Evolutionary conservation across 2,888 invertebrate species (phyloP).

Genomic region (Cancer borealis): DNA sequence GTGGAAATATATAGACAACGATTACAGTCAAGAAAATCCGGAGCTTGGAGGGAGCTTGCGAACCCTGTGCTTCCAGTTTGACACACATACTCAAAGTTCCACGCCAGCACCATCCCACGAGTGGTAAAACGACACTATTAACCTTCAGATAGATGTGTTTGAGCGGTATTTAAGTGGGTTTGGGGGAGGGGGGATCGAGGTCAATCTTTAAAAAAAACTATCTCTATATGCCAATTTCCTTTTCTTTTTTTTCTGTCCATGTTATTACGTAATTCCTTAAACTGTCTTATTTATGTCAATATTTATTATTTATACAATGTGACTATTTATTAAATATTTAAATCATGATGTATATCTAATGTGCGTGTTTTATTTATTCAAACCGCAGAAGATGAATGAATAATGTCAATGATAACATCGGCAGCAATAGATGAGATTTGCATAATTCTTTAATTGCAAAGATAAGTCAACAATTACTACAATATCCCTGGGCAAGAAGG

Average conservation of each 20-base stretch:
- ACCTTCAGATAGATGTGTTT: neutral
- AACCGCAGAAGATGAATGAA: neutral
- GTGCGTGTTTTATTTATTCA: neutral
- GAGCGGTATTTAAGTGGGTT: neutral
- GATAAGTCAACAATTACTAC: too few relatives aligned
- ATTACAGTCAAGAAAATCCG: neutral
- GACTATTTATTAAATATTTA: constrained; percentile 30
- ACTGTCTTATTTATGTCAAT: constrained; percentile 33
- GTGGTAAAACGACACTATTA: neutral
- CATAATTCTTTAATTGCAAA: too few relatives aligned
- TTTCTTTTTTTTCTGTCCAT: neutral
- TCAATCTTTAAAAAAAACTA: neutral
- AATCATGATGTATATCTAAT: neutral
- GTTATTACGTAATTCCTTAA: neutral
- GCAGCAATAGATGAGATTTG: too few relatives aligned
- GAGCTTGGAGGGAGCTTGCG: neutral
- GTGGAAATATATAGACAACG: neutral
- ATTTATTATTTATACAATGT: constrained; percentile 42
- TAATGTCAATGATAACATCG: neutral
- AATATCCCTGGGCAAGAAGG: too few relatives aligned
- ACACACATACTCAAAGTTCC: neutral
- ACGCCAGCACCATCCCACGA: neutral
- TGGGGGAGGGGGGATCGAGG: neutral
- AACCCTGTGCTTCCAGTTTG: neutral
- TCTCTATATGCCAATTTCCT: neutral